Base-by-base conservation (phyloP, 2,888 invertebrate genomes). In the Calameuta pallipes region DNA sequence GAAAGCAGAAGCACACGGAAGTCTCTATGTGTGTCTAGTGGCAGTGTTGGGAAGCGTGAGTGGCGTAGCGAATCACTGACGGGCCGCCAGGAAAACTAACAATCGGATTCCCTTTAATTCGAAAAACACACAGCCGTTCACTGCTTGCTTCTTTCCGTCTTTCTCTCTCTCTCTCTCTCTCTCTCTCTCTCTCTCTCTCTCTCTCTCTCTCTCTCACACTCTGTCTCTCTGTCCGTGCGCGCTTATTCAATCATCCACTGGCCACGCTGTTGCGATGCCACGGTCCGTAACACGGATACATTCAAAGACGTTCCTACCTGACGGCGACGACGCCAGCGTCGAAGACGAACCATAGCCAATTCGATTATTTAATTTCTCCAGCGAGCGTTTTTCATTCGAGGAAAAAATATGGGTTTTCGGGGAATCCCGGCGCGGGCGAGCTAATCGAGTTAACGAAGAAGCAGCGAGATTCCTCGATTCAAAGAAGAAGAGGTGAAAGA, bases 51-150 rank as follows among this genome's bases (percentile, higher is more conserved):
- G 41, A 2, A 75, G 75, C 79, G 81, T 82, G 85, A 86, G 83
- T 84, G 82, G 84, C 85, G 83, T 82, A 79, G 78, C 86, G 79
- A 86, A 87, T 87, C 80, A 83, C 80, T 81, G 85, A 83, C 82
- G 81, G 76, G 74, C 79, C 83, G 83, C 83, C 80, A 77, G 81
- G 82, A 85, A 86, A 87, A 86, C 82, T 80, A 85, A 85, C 85
- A 84, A 85, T 83, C 82, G 81, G 83, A 81, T 83, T 85, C 83
- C 81, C 83, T 81, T 85, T 84, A 82, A 83, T 85, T 83, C 79
- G 82, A 83, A 82, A 87, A 87, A 84, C 82, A 86, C 84, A 86
- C 85, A 80, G 77, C 71, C 76, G 78, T 76, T 79, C 68, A 76
- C 70, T 70, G 74, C 73, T 74, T 34, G 37, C 75, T 35, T 73